Evolutionary conservation across 2,888 invertebrate genomes (phyloP), one percentile per base, ranked within the genome.

Genomic region (Lasioglossum malachurum): DNA sequence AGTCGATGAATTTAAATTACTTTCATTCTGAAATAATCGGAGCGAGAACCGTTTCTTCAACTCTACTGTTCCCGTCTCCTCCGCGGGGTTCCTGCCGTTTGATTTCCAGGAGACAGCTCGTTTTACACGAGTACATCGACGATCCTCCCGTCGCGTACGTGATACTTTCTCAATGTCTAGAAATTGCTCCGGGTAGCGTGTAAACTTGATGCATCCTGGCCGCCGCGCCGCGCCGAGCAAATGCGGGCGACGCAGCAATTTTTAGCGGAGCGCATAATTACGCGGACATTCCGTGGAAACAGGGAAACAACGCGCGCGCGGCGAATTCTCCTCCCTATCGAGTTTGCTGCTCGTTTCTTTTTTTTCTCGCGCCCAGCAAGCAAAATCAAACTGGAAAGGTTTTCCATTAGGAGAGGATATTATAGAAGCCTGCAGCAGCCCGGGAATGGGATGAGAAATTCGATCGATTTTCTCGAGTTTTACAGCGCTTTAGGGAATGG

Each of bases 311-410:
- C 84, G 53, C 27, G 41, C 46, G 41, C 46, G 41, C 53, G 41
- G 72, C 76, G 81, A 85, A 85, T 85, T 83, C 84, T 79, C 44
- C 73, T 76, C 76, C 27, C 64, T 31, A 71, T 82, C 57, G 64
- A 57, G 89, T 90, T 91, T 83, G 88, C 86, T 89, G 88, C 86
- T 89, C 92, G 90, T 86, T 91, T n/a, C n/a, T n/a, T 10, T 0
- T 53, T 53, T 57, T 12, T 10, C n/a, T 57, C 57, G 57, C 87
- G 82, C 86, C 86, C 83, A 83, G 83, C 84, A 44, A 64, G 80
- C 73, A 84, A 84, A 84, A 79, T 85, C 84, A 85, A 85, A 79
- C 84, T 73, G 67, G 80, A 84, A 86, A 84, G 86, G 80, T 77
- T 86, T 84, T 80, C 85, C 86, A 86, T 86, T 86, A 84, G 80